A percentile compares a stretch with the other conserved stretches of the same genome.
phyloP scores from a whole-genome alignment of 1,140 invertebrate genomes.

The Ceratina calcarata region DNA sequence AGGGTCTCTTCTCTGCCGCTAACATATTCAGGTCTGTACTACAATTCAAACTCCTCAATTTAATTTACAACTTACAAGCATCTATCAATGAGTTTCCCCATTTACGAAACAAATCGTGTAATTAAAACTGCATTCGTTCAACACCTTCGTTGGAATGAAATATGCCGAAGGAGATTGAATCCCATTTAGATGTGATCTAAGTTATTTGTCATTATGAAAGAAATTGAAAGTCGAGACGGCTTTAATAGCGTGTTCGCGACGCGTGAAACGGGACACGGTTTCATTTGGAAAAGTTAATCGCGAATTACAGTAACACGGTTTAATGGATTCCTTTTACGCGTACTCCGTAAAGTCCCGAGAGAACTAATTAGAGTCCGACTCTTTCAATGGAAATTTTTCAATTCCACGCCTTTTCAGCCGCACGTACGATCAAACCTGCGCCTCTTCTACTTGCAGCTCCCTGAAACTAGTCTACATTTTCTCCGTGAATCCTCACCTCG shows the following conservation, averaged over 20 bases:
- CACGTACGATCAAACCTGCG: constrained; percentile 21
- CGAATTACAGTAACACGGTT: neutral
- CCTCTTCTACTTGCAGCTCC: constrained; percentile 84
- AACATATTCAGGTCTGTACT: constrained; percentile 92
- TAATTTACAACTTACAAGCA: too few relatives aligned
- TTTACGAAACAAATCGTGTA: too few relatives aligned
- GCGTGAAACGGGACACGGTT: neutral
- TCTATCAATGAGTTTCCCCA: too few relatives aligned
- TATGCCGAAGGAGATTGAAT: too few relatives aligned
- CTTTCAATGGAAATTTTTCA: constrained; percentile 6
- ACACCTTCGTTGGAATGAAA: too few relatives aligned
- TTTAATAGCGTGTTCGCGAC: too few relatives aligned
- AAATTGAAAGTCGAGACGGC: too few relatives aligned
- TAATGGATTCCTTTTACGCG: neutral
- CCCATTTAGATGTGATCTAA: too few relatives aligned
- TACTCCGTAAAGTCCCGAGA: neutral
- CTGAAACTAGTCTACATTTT: constrained; percentile 99
- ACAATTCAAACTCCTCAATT: too few relatives aligned
- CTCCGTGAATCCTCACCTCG: constrained; percentile 98
- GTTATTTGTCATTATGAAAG: too few relatives aligned
- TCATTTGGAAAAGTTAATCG: neutral
- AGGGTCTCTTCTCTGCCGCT: constrained; percentile 97
- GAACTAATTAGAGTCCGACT: constrained; percentile 3
- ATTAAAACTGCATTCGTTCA: too few relatives aligned
- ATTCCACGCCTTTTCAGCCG: neutral